Evolutionary conservation across 2,797 vertebrate genomes (phyloP).

Genomic region (Chromobotia macracanthus): DNA sequence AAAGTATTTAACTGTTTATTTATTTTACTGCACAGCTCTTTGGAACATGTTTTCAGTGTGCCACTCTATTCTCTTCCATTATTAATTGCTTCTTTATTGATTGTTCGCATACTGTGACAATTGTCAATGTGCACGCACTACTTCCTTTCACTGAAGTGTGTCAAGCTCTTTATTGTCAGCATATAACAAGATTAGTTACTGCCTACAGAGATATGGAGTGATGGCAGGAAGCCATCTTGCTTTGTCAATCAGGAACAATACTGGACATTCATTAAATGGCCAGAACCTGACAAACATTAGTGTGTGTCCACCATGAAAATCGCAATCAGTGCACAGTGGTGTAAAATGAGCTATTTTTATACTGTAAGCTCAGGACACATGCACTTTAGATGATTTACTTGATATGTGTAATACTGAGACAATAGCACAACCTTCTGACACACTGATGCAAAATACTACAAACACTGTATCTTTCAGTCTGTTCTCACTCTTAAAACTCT

Average conservation of each 20-base stretch:
- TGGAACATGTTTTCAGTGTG: no score
- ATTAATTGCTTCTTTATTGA: neutral
- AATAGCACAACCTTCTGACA: constrained; percentile 33
- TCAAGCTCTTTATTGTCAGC: neutral
- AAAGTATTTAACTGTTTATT: no score
- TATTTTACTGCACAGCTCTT: no score
- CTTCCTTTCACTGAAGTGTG: neutral
- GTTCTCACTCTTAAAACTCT: neutral
- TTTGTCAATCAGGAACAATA: neutral
- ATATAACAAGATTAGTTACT: neutral
- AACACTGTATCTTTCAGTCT: neutral
- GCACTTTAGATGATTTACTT: neutral
- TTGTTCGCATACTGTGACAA: neutral
- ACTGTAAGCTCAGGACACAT: neutral
- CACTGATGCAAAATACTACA: constrained; percentile 27
- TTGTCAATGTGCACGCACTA: neutral
- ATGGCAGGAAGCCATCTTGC: neutral
- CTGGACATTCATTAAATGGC: neutral
- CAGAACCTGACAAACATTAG: neutral
- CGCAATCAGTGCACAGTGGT: neutral
- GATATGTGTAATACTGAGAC: constrained; percentile 21
- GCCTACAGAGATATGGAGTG: neutral
- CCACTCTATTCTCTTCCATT: neutral
- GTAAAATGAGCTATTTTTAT: neutral
- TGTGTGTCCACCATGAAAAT: neutral